These are phyloP conservation scores for Stenotaenia linearis DNA, from an alignment of 2,888 invertebrate genomes.

Conservation along the genomic window DNA sequence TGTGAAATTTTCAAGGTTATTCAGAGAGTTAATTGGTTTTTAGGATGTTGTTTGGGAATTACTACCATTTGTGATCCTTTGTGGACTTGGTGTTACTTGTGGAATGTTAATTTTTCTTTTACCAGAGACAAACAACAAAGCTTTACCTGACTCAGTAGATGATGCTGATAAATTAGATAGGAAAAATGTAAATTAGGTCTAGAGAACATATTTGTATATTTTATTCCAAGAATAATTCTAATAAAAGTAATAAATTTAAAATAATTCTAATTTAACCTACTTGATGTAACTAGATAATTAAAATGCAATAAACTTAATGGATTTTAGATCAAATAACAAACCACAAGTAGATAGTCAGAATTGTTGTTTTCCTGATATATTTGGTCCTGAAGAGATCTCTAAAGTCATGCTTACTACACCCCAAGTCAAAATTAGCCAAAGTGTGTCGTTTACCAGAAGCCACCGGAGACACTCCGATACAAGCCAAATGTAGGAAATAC, in stretches of 20 bases:
- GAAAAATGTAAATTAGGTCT: background rate
- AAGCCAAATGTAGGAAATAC: conserved; percentile 24
- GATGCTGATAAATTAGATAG: background rate
- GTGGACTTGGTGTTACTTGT: background rate
- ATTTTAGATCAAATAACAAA: background rate
- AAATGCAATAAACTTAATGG: no score
- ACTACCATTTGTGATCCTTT: background rate
- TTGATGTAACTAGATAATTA: background rate
- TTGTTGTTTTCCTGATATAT: conserved; percentile 24
- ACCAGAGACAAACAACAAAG: conserved; percentile 26
- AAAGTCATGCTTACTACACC: conserved; percentile 6
- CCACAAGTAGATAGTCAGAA: conserved; percentile 21
- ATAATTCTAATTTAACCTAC: conserved; percentile 44
- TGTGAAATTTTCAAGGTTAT: background rate
- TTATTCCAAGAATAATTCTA: no score
- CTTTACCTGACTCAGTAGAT: background rate
- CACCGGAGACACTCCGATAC: conserved; percentile 33
- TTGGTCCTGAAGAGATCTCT: conserved; percentile 30
- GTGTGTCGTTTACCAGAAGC: conserved; percentile 18
- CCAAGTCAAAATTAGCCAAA: background rate
- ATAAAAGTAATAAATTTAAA: background rate
- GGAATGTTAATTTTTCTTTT: background rate
- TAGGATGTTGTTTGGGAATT: background rate
- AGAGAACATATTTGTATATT: no score
- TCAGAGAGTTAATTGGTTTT: background rate